Base-by-base conservation (phyloP, 2,113 vertebrate species). In the Aspiorhynchus laticeps region DNA sequence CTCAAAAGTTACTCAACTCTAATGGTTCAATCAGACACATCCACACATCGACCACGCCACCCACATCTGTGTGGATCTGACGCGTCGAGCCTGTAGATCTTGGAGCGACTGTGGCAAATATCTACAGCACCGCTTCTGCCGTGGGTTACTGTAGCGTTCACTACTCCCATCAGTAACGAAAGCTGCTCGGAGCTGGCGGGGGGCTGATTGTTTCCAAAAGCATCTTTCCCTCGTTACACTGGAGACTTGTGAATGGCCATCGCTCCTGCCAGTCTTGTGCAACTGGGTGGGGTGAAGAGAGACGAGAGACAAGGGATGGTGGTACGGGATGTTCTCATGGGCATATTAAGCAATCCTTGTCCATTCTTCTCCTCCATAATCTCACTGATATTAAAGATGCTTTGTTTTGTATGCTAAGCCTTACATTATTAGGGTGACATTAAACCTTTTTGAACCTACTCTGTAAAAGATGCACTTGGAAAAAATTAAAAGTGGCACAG, bases 191-290 rank as follows among this genome's bases (percentile, higher is more conserved):
- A 38, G 84, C 73, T 38, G 26, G 59, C 31, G 61, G 31, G 51
- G 51, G 48, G 33, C 43, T 41, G 80, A 78, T 26, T n/a, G 48
- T 71, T 71, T 86, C 76, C 65, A 81, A 80, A 56, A 38, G 53
- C 74, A 31, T 26, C 59, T 82, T 73, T 61, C 80, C 43, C 10
- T 65, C 88, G 26, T 87, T 76, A 84, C 73, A 31, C 59, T 53
- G 33, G 48, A 31, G 75, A 84, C 51, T 56, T 36, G 24, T 41
- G 85, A 41, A 36, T 96, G 96, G 96, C 89, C 91, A 87, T 91
- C 28, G 56, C 28, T 46, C 5, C 90, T 93, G 96, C 95, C 96
- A 93, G 93, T 97, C 96, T 95, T 89, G 77, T 61, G 21, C 6
- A 12, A 12, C 26, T 31, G 79, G 69, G 76, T 53, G 87, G 86